A percentile compares a stretch with the other conserved stretches of the same genome.
These are phyloP conservation scores for Chloroceryle aenea DNA, from an alignment of 2,113 vertebrate genomes.

Conservation along the genomic window DNA sequence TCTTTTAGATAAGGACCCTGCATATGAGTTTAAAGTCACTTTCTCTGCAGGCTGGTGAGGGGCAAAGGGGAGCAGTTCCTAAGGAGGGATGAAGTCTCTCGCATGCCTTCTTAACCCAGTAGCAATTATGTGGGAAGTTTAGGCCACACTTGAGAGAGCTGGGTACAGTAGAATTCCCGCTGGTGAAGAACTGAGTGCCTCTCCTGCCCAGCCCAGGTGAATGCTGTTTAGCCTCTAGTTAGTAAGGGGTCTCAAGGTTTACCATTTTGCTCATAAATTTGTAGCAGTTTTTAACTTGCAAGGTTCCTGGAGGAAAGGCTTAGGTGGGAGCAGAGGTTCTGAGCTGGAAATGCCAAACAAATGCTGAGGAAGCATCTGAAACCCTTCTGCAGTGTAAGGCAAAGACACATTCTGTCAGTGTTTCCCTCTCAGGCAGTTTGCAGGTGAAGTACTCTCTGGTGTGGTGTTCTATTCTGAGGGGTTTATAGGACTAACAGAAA, in stretches of 20 bases:
- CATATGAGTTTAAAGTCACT: neutral
- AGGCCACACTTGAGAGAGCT: neutral
- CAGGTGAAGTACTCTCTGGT: neutral
- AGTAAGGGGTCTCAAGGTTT: neutral
- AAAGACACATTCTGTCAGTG: neutral
- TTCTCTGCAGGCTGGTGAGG: neutral
- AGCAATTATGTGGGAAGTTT: neutral
- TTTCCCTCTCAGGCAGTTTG: neutral
- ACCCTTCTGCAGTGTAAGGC: neutral
- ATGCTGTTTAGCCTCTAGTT: neutral
- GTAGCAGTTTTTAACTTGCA: rapidly evolving
- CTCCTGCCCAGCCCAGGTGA: no score
- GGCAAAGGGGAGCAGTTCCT: neutral
- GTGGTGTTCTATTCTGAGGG: neutral
- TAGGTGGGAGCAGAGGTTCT: neutral
- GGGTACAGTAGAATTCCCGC: neutral
- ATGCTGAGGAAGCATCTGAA: neutral
- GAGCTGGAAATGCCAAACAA: neutral
- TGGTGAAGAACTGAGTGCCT: neutral
- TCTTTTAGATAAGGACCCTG: neutral
- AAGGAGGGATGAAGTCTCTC: neutral
- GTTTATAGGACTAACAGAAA: neutral
- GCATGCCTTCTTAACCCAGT: neutral
- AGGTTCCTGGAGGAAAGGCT: neutral
- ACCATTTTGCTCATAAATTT: neutral